phyloP scores from a whole-genome alignment of 30 jellyfish, hydroid and myxozoan genomes.

The Aurelia aurita region DNA sequence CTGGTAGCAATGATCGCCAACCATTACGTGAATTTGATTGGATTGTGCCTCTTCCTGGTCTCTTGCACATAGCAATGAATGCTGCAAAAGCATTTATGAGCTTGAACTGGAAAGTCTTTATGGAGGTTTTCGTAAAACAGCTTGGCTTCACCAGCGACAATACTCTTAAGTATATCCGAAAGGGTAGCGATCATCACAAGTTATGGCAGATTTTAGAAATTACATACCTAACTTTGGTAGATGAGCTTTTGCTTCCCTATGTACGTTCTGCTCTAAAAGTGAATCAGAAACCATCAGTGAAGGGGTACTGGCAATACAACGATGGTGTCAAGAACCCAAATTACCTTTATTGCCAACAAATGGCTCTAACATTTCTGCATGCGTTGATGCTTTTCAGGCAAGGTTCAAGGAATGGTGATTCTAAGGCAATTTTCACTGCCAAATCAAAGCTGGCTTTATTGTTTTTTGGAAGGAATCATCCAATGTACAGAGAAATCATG shows the following conservation, averaged over 20 bases:
- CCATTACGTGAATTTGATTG: not conserved
- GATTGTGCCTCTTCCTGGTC: not conserved
- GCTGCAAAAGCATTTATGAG: not conserved
- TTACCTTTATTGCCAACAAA: not conserved
- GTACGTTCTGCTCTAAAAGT: no score
- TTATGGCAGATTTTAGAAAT: slow-evolving; percentile 4
- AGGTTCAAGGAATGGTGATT: not conserved
- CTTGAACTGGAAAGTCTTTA: not conserved
- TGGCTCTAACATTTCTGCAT: not conserved
- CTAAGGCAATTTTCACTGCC: not conserved
- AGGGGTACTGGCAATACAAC: not conserved
- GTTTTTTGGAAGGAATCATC: not conserved
- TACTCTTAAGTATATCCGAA: slow-evolving; percentile 3
- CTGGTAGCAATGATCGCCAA: no score
- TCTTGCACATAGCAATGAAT: not conserved
- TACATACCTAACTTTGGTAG: no score
- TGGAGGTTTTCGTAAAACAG: no score
- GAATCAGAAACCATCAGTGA: no score
- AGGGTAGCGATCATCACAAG: slow-evolving; percentile 36
- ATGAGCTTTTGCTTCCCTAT: not conserved
- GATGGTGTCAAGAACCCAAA: not conserved
- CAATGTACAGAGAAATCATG: not conserved
- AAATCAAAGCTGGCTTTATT: not conserved
- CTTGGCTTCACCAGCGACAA: not conserved
- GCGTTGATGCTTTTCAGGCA: not conserved